Conservation (phyloP, 2,888 invertebrate species). For the Amiota mariae region DNA sequence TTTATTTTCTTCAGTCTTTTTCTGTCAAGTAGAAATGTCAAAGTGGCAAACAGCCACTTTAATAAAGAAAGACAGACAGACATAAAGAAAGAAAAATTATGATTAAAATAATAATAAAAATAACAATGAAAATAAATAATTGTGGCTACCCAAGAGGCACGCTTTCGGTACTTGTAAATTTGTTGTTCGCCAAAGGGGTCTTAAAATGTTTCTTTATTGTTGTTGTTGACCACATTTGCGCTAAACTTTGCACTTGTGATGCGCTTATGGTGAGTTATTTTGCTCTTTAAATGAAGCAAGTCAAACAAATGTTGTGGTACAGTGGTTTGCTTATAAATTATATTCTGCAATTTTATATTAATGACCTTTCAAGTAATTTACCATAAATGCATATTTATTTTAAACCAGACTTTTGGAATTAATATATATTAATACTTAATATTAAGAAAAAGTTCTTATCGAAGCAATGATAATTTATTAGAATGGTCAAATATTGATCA, state of each 20-base stretch:
- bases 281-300: too few species aligned
- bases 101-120: not conserved
- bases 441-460: too few species aligned
- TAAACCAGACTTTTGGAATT: too few species aligned
- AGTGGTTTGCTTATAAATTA: too few species aligned
- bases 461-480: too few species aligned
- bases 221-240: slow-evolving; percentile 7
- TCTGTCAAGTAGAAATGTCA: slow-evolving; percentile 16
- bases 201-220: not conserved
- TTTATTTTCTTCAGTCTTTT: not conserved
- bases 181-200: not conserved
- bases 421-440: too few species aligned
- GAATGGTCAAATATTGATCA: too few species aligned
- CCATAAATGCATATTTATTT: too few species aligned
- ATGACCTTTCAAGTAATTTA: too few species aligned
- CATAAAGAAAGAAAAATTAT: not conserved
- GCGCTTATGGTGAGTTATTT: not conserved
- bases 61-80: too few species aligned
- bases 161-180: not conserved
- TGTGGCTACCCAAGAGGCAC: slow-evolving; percentile 7
- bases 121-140: not conserved
- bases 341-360: too few species aligned
- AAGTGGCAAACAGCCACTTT: not conserved
- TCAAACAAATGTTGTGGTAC: too few species aligned
- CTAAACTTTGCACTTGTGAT: slow-evolving; percentile 12